These are phyloP conservation scores for Pissodes strobi DNA, from an alignment of 1,140 invertebrate genomes.

Conservation along the genomic window DNA sequence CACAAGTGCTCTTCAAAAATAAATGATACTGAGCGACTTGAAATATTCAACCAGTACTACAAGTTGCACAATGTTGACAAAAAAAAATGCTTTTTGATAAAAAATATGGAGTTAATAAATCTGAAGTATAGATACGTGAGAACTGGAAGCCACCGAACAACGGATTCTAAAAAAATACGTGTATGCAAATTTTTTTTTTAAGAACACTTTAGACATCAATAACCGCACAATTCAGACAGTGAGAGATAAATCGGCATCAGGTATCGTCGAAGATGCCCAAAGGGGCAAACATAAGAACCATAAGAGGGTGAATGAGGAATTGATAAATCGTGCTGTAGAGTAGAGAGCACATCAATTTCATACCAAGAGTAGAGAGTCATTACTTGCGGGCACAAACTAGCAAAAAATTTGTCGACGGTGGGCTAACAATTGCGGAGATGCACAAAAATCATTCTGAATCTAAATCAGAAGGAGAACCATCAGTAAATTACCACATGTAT, in stretches of 20 bases:
- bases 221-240: neutral
- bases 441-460: too few relatives aligned
- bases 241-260: neutral
- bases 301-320: neutral
- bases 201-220: slow-evolving; percentile 8
- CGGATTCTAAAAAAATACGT: neutral
- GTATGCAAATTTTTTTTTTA: slow-evolving; percentile 2
- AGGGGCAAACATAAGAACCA: slow-evolving; percentile 7
- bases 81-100: too few relatives aligned
- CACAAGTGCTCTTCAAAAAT: too few relatives aligned
- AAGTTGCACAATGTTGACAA: too few relatives aligned
- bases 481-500: too few relatives aligned
- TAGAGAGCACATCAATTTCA: neutral
- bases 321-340: neutral
- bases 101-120: too few relatives aligned
- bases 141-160: neutral
- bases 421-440: slow-evolving; percentile 41
- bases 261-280: neutral
- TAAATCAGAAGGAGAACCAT: too few relatives aligned
- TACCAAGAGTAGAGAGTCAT: neutral
- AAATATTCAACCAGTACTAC: too few relatives aligned
- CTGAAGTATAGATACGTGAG: neutral
- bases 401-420: slow-evolving; percentile 38
- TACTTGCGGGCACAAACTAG: neutral
- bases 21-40: too few relatives aligned